Base-by-base conservation (phyloP, 2,888 invertebrate species). In the Drosophila dives region DNA sequence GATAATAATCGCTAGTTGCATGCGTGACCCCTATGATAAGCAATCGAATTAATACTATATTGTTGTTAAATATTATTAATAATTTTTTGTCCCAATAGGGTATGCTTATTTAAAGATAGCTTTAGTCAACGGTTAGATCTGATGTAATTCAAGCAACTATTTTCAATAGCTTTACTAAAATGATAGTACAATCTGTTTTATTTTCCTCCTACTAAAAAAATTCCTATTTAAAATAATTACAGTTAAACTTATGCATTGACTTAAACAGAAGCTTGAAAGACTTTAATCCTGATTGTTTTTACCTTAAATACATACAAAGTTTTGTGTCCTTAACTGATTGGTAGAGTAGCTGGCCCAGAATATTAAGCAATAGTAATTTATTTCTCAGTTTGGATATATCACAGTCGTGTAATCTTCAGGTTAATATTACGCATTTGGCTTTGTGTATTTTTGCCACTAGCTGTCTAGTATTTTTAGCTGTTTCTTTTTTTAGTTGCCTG, bases 361-460 rank as follows among this genome's bases (percentile, higher is more conserved):
- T 17, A 17, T 10, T 17, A 17, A 49, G 11, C 38, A 36, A 42
- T 7, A 12, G 23, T 33, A 15, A 8, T 15, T 6, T 7, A 38
- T 17, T 10, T 32, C 4, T 11, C 8, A 10, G 34, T 10, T 48
- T 15, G 34, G 77, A 74, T 70, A 77, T 77, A 45, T 50, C 10
- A 38, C 11, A 64, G 75, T 68, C 56, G 62, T 8, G 48, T 2
- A 51, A 34, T 58, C 10, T 26, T 2, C 33, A 8, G 5, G 8
- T 11, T 34, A n/a, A 8, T 20, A 53, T 63, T 17, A 32, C 29
- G 42, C 42, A 62, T 64, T 67, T 64, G 6, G 34, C 29, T 66
- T 64, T 74, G 54, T 64, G 64, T 75, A 71, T 65, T 63, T 63
- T 60, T 71, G 68, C 59, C 63, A 75, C 78, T 78, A 64, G 71